phyloP scores from a whole-genome alignment of 2,113 vertebrate species.

The Mustela nigripes region DNA sequence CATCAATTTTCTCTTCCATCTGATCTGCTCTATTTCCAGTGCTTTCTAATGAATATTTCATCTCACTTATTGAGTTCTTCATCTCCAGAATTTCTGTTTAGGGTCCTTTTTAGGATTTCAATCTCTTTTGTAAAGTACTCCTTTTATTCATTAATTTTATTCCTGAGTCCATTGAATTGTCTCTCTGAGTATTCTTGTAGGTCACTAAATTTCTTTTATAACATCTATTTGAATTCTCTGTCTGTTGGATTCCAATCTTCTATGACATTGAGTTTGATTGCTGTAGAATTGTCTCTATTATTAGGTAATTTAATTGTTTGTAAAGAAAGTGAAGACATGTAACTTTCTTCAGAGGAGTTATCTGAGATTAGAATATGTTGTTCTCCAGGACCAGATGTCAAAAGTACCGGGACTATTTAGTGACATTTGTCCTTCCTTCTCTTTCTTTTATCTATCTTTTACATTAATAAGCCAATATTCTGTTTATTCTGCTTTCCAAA shows the following conservation, averaged over 20 bases:
- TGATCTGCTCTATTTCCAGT: not conserved
- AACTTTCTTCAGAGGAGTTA: not conserved
- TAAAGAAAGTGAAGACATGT: not conserved
- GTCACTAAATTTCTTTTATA: not conserved
- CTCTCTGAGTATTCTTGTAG: not conserved
- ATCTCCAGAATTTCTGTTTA: not conserved
- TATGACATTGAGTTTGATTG: not conserved
- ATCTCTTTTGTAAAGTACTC: not conserved
- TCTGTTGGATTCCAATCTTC: not conserved
- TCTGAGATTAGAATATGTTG: not conserved
- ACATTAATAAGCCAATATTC: not conserved
- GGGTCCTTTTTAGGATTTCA: not conserved
- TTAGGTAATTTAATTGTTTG: not conserved
- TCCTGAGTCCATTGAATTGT: not conserved
- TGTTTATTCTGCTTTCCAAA: not conserved
- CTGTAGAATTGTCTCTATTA: not conserved
- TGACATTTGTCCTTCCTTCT: not conserved
- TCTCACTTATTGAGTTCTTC: not conserved
- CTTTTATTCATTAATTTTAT: not conserved
- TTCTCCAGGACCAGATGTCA: not conserved
- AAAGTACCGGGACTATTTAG: not conserved
- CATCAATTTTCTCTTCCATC: not conserved
- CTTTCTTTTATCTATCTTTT: not conserved
- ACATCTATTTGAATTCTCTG: not conserved
- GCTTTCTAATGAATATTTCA: not conserved